Conservation (phyloP, 2,113 vertebrate species). For the Lanius ludovicianus region DNA sequence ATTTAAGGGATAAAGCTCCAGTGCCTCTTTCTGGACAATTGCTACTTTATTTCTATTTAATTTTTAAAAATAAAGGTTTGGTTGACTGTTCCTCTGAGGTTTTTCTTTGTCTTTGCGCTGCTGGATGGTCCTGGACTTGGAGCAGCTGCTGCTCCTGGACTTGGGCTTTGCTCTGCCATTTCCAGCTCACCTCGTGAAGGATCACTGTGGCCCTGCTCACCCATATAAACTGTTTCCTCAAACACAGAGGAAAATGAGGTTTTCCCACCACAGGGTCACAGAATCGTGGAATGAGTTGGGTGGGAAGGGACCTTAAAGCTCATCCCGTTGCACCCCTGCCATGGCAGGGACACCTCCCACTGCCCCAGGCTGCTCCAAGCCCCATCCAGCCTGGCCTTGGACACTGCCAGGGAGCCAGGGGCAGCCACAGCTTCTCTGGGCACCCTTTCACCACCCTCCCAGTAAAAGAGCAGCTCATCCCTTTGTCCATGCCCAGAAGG, state of each 20-base stretch:
- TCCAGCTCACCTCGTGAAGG: not conserved
- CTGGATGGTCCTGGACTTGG: not conserved
- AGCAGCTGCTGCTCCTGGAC: not conserved
- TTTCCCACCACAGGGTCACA: not conserved
- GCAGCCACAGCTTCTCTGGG: not conserved
- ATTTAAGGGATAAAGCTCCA: not conserved
- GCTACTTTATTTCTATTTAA: not conserved
- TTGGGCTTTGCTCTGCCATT: accelerated
- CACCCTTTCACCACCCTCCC: not conserved
- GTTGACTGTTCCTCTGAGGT: not conserved
- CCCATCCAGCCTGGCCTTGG: accelerated
- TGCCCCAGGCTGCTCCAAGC: accelerated
- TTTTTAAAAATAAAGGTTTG: not conserved
- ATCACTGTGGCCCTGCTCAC: not conserved
- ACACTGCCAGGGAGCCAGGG: not conserved
- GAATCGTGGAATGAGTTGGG: not conserved
- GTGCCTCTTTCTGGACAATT: not conserved
- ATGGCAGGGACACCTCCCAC: not conserved
- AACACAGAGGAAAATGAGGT: not conserved
- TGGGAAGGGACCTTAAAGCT: not conserved
- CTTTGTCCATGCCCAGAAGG: not conserved
- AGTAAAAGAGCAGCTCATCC: not conserved
- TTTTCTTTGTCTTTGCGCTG: not conserved
- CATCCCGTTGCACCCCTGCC: not conserved
- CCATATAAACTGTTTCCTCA: not conserved